Percentiles rank a stretch among this genome's conserved stretches.
These are phyloP conservation scores for Carassius gibelio DNA, from an alignment of 2,113 vertebrate species.

Conservation along the genomic window DNA sequence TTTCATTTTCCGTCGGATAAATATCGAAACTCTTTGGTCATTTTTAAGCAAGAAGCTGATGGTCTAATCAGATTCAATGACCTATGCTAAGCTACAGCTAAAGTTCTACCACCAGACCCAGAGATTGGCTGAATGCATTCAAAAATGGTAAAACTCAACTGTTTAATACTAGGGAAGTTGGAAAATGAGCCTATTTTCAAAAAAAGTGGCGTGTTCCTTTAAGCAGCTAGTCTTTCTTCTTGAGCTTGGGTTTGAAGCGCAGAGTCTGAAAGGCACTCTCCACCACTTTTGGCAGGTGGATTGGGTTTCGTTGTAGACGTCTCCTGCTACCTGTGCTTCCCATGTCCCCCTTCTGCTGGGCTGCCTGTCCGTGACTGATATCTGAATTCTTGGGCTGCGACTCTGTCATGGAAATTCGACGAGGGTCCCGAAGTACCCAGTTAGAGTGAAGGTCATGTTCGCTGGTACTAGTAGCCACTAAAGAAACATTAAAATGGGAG, in stretches of 20 bases:
- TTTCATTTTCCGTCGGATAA: too few species aligned
- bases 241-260: slow-evolving; percentile 90
- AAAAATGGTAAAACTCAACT: too few species aligned
- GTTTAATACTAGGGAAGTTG: too few species aligned
- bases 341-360: slow-evolving; percentile 68
- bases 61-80: too few species aligned
- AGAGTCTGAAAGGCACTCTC: slow-evolving; percentile 91
- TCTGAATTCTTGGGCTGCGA: slow-evolving; percentile 54
- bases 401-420: slow-evolving; percentile 74
- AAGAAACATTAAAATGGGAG: slow-evolving; percentile 9
- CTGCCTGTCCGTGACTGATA: slow-evolving; percentile 55
- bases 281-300: slow-evolving; percentile 95
- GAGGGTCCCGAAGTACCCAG: slow-evolving; percentile 90
- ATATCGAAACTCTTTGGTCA: too few species aligned
- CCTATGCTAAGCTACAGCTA: too few species aligned
- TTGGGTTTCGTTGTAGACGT: slow-evolving; percentile 90
- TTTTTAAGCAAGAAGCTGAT: too few species aligned
- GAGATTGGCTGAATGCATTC: too few species aligned
- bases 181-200: too few species aligned
- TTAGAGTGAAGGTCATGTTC: slow-evolving; percentile 95
- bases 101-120: too few species aligned
- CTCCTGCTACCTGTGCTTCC: slow-evolving; percentile 80
- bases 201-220: too few species aligned
- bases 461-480: slow-evolving; percentile 91
- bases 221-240: slow-evolving; percentile 74